phyloP scores from a whole-genome alignment of 2,888 invertebrate genomes.

The Cheilosia soror region DNA sequence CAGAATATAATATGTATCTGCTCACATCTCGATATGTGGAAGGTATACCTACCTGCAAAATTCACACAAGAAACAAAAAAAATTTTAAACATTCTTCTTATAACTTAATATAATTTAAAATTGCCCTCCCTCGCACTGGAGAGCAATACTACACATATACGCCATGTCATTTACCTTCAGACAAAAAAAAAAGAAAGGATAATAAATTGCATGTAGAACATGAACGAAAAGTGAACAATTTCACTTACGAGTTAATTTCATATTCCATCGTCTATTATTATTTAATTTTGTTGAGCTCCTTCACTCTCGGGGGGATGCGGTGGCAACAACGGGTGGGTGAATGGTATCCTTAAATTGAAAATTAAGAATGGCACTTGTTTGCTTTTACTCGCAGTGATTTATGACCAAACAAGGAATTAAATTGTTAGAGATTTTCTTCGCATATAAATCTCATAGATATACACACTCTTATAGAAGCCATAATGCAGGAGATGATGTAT shows the following conservation, averaged over 20 bases:
- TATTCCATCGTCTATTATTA: constrained; percentile 72
- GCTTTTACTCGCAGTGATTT: constrained; percentile 62
- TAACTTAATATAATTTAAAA: constrained; percentile 71
- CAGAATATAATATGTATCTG: neutral
- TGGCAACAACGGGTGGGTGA: neutral
- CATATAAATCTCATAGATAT: constrained; percentile 38
- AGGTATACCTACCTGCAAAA: constrained; percentile 17
- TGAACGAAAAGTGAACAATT: constrained; percentile 66
- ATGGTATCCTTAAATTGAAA: constrained; percentile 62
- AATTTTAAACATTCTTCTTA: constrained; percentile 51
- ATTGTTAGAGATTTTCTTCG: constrained; percentile 40
- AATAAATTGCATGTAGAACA: constrained; percentile 72
- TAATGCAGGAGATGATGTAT: constrained; percentile 38
- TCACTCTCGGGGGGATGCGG: neutral
- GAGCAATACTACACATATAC: neutral
- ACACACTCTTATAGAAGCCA: neutral
- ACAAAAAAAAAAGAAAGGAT: constrained; percentile 36
- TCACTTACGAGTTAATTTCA: constrained; percentile 74
- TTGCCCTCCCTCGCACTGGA: constrained; percentile 26
- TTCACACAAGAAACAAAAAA: neutral
- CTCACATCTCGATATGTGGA: constrained; percentile 27
- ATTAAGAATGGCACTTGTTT: constrained; percentile 73
- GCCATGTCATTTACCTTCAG: constrained; percentile 18
- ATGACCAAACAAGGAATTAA: constrained; percentile 69
- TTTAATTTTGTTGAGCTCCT: constrained; percentile 58